These are phyloP conservation scores for Zosterops borbonicus DNA, from an alignment of 2,113 vertebrate species.

Conservation along the genomic window DNA sequence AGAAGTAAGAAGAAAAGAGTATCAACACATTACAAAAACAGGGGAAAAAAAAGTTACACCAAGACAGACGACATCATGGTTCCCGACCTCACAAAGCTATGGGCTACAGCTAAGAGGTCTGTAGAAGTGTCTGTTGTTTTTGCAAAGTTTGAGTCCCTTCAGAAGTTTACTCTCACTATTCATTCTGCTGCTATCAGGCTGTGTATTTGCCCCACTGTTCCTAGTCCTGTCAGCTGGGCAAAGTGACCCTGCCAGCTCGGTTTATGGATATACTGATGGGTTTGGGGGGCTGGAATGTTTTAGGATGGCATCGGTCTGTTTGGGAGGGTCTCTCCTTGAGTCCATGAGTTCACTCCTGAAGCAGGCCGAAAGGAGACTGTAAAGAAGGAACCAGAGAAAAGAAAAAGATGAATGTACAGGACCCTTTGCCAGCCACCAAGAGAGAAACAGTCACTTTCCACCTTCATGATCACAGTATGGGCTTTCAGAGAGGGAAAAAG, in stretches of 20 bases:
- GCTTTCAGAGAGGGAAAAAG: not conserved
- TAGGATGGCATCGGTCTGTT: slow-evolving; percentile 83
- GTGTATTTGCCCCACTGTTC: slow-evolving; percentile 62
- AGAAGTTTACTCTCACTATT: slow-evolving; percentile 57
- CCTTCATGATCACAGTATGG: slow-evolving; percentile 76
- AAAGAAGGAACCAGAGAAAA: slow-evolving; percentile 84
- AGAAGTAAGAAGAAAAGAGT: slow-evolving; percentile 63
- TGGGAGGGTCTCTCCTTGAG: slow-evolving; percentile 86
- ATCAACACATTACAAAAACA: slow-evolving; percentile 51
- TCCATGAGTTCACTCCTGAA: slow-evolving; percentile 89
- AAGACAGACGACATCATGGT: slow-evolving; percentile 43
- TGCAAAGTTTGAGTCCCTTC: slow-evolving; percentile 72
- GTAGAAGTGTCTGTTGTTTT: slow-evolving; percentile 45
- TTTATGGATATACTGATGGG: slow-evolving; percentile 75
- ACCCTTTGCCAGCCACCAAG: slow-evolving; percentile 8
- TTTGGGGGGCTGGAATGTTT: slow-evolving; percentile 80
- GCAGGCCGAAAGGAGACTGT: slow-evolving; percentile 92
- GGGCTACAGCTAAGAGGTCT: slow-evolving; percentile 39
- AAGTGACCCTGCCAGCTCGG: not conserved
- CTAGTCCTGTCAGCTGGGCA: slow-evolving; percentile 60
- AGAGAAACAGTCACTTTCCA: slow-evolving; percentile 50
- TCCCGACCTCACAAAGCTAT: slow-evolving; percentile 59
- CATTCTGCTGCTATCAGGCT: slow-evolving; percentile 41
- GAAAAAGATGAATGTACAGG: slow-evolving; percentile 70
- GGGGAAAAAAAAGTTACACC: slow-evolving; percentile 23